These are phyloP conservation scores for Drosophila nigrodunni DNA, from an alignment of 1,140 invertebrate genomes.

Conservation along the genomic window DNA sequence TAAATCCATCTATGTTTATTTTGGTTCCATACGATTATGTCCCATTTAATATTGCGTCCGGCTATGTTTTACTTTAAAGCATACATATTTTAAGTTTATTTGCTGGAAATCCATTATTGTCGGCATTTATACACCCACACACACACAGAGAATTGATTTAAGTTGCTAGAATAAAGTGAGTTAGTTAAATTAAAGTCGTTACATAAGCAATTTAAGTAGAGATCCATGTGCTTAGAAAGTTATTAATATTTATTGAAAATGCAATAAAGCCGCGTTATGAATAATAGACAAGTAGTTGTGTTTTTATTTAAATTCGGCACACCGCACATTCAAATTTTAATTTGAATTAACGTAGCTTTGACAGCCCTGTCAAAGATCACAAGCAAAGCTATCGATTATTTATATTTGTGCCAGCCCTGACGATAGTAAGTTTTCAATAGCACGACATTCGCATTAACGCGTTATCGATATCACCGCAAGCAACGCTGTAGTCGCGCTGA, in stretches of 20 bases:
- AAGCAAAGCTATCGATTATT: not conserved
- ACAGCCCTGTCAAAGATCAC: constrained; percentile 1
- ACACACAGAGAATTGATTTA: constrained; percentile 60
- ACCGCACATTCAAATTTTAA: not conserved
- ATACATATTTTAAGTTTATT: constrained; percentile 11
- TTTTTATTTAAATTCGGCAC: constrained; percentile 3
- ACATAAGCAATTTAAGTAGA: constrained; percentile 82
- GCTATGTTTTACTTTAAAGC: constrained; percentile 16
- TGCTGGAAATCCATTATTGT: constrained; percentile 45
- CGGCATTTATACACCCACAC: constrained; percentile 18
- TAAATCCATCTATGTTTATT: constrained; percentile 32
- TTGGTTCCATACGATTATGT: constrained; percentile 2
- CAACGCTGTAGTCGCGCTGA: constrained; percentile 9
- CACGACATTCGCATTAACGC: not conserved
- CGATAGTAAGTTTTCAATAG: constrained; percentile 8
- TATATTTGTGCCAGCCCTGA: constrained; percentile 1
- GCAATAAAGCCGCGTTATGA: constrained; percentile 78
- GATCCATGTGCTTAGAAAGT: constrained; percentile 80
- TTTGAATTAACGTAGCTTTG: constrained; percentile 2
- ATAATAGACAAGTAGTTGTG: constrained; percentile 39
- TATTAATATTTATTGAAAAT: constrained; percentile 78
- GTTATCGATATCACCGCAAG: constrained; percentile 13
- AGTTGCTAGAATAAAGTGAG: constrained; percentile 65
- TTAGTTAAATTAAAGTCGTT: constrained; percentile 75
- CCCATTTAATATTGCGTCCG: constrained; percentile 15